Percentiles rank a stretch among this genome's conserved stretches.
Evolutionary conservation across 2,113 vertebrate genomes (phyloP).

Genomic region (Lophotis ruficrista): DNA sequence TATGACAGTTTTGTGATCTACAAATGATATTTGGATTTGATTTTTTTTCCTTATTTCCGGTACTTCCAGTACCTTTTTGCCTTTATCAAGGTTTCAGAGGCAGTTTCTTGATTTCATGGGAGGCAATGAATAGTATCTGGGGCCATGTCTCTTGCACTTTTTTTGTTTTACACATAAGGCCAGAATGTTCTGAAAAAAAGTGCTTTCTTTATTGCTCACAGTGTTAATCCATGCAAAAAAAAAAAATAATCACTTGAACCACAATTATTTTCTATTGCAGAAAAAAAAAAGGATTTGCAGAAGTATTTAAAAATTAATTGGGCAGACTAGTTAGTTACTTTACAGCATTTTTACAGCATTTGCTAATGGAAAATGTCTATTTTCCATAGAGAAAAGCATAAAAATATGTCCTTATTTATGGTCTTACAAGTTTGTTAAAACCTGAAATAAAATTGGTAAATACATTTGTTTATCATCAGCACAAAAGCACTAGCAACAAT

Average conservation of each 20-base stretch:
- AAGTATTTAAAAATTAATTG: background rate
- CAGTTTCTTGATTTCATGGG: background rate
- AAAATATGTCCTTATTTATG: background rate
- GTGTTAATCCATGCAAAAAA: background rate
- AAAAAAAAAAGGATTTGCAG: background rate
- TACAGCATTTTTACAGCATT: background rate
- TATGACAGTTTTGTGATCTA: background rate
- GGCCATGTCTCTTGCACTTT: background rate
- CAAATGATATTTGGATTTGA: background rate
- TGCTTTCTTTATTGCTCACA: background rate
- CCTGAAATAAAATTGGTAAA: background rate
- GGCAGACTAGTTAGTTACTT: background rate
- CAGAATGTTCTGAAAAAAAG: background rate
- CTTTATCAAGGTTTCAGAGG: background rate
- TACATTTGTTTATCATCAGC: background rate
- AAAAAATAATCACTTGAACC: background rate
- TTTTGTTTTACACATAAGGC: background rate
- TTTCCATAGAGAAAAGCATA: background rate
- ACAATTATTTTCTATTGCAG: background rate
- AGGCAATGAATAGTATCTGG: background rate
- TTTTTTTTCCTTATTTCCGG: background rate
- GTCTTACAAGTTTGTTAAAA: background rate
- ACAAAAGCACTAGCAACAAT: accelerated
- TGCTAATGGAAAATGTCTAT: background rate
- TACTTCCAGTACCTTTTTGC: background rate